Conservation (phyloP, 2,888 invertebrate species). For the Halictus quadricinctus region DNA sequence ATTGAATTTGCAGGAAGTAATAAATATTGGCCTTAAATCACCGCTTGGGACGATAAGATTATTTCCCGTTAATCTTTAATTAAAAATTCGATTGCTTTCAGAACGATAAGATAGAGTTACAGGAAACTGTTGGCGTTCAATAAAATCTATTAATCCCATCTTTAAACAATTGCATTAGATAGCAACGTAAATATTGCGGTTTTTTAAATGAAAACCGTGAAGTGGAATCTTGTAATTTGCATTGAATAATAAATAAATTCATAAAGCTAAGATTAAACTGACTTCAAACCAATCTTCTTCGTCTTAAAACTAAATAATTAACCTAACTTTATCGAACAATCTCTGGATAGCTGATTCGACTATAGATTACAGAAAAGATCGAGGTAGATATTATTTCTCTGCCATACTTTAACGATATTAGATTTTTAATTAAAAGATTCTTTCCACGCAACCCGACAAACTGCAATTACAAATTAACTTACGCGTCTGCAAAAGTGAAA, state of each 20-base stretch:
- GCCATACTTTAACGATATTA: neutral
- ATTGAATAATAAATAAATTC: neutral
- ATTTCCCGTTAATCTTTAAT: neutral
- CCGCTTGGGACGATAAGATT: neutral
- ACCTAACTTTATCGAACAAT: too few relatives aligned
- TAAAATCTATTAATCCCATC: neutral
- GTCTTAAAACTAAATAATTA: too few relatives aligned
- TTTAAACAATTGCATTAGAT: neutral
- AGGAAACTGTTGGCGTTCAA: neutral
- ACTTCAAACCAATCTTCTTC: neutral
- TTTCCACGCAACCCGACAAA: neutral
- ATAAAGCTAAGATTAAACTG: neutral
- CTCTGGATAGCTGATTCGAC: too few relatives aligned
- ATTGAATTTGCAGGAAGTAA: neutral
- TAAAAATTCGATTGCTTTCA: neutral
- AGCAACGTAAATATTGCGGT: neutral
- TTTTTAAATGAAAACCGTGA: too few relatives aligned
- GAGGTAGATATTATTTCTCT: neutral
- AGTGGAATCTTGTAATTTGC: too few relatives aligned
- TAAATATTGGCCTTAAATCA: neutral
- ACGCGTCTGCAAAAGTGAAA: neutral
- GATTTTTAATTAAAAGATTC: neutral
- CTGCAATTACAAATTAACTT: neutral
- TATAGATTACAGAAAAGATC: too few relatives aligned
- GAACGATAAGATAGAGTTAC: neutral